These are phyloP conservation scores for Scopus umbretta DNA, from an alignment of 2,113 vertebrate genomes.

Conservation along the genomic window DNA sequence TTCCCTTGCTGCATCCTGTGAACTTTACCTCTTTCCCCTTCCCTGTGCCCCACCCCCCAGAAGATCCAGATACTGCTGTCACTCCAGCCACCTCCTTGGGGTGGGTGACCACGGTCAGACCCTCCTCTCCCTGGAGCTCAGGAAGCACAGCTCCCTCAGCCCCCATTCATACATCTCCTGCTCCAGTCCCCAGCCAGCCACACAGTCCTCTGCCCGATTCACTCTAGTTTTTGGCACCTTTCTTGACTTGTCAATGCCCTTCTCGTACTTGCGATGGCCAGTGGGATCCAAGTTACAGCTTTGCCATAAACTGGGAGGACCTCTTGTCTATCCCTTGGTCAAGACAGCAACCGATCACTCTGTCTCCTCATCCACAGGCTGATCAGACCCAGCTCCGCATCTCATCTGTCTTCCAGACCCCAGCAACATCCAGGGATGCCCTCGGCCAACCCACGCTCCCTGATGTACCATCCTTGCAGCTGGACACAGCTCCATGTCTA, in stretches of 20 bases:
- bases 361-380: not conserved
- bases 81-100: rapidly evolving
- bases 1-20: not conserved
- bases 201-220: not conserved
- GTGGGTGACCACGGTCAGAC: rapidly evolving
- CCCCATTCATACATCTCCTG: not conserved
- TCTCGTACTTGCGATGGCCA: rapidly evolving
- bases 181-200: not conserved
- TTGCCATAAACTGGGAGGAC: not conserved
- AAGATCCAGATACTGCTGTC: not conserved
- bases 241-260: not conserved
- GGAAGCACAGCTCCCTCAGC: not conserved
- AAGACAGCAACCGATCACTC: not conserved
- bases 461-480: not conserved
- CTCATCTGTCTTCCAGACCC: not conserved
- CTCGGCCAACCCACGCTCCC: rapidly evolving
- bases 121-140: rapidly evolving
- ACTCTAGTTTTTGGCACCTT: not conserved
- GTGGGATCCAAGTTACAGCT: not conserved
- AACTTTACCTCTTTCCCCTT: not conserved
- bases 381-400: not conserved
- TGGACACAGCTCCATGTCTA: not conserved
- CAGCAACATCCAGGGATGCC: not conserved
- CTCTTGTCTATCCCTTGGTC: not conserved
- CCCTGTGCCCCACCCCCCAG: not conserved